Base-by-base conservation (phyloP, 2,113 vertebrate genomes). In the Campylomormyrus tamandua region DNA sequence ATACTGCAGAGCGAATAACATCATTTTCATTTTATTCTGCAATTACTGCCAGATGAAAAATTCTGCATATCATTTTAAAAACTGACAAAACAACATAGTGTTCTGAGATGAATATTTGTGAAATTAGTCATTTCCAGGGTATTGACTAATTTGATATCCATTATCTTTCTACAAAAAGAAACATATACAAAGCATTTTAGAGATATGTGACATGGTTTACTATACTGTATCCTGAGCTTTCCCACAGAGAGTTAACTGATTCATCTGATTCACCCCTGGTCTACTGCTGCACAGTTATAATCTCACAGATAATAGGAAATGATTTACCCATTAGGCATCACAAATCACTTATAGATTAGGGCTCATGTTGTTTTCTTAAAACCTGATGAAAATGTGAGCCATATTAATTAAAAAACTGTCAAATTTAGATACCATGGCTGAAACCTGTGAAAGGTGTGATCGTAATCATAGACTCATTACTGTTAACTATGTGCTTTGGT, bases 271-370 rank as follows among this genome's bases (percentile, higher is more conserved):
- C 77, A 92, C 87, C 91, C 90, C 89, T 89, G 91, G 88, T 89
- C 91, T 90, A 83, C 27, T 88, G 90, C 88, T 89, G 92, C 91
- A 91, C 88, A 88, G 89, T 93, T 94, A 95, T 93, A 92, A 93
- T 92, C 92, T 93, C 87, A 91, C 90, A 90, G 92, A 92, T 92
- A 92, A 95, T 93, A 93, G 90, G 90, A 92, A 93, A 94, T 92
- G 83, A 90, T 89, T 90, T 91, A 90, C 92, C 94, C 90, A 93
- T 92, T 91, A 91, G 90, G 91, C 91, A 91, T 93, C 91, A 91
- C 93, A 94, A 93, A 94, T 94, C 90, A 93, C 90, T 93, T 93
- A 93, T 42, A 94, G 91, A 95, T 93, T 92, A 94, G 93, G 92
- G 92, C 89, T 93, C 84, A 91, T 87, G 92, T 93, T 91, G 91